Conservation (phyloP, 2,888 invertebrate genomes). For the Magallana nippona region DNA sequence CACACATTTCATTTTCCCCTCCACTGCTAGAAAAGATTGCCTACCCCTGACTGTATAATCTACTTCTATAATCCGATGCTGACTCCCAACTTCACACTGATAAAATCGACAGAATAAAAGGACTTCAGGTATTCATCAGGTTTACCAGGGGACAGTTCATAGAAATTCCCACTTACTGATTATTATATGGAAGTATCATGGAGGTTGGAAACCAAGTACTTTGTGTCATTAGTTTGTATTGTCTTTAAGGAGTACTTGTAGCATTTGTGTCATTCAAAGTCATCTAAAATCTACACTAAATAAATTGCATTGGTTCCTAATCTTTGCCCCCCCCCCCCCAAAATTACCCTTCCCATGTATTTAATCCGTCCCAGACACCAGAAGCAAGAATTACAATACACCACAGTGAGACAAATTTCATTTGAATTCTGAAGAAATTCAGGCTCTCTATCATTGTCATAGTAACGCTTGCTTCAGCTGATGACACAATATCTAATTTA, state of each 20-base stretch:
- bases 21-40: conserved; percentile 28
- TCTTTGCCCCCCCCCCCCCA: not conserved
- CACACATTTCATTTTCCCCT: conserved; percentile 29
- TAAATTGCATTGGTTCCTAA: too few species aligned
- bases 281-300: too few species aligned
- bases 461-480: not conserved
- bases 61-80: conserved; percentile 1
- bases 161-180: not conserved
- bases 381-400: not conserved
- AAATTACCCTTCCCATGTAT: not conserved
- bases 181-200: not conserved
- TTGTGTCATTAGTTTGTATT: too few species aligned
- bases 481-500: conserved; percentile 22
- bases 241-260: too few species aligned
- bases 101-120: conserved; percentile 3
- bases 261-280: too few species aligned
- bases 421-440: not conserved
- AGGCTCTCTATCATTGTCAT: not conserved
- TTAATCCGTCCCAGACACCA: not conserved
- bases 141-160: not conserved
- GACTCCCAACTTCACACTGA: not conserved
- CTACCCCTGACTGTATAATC: not conserved
- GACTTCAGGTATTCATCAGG: not conserved
- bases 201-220: not conserved
- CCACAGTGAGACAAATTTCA: not conserved